phyloP scores from a whole-genome alignment of 2,113 vertebrate genomes.

The Lota lota region DNA sequence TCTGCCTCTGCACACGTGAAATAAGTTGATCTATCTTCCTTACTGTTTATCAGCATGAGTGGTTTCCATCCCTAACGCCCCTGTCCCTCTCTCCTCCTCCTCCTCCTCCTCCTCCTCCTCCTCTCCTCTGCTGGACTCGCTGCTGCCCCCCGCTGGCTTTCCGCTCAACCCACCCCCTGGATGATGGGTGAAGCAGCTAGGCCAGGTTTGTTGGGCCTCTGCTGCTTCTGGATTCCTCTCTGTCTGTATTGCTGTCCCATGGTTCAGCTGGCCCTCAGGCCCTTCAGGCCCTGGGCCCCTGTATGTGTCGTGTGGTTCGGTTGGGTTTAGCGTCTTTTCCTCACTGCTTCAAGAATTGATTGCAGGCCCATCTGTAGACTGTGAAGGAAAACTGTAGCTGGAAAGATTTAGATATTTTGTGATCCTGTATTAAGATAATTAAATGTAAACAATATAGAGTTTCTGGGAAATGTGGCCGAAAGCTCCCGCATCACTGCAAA shows the following conservation, averaged over 20 bases:
- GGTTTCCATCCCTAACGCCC: conserved; percentile 55
- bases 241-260: conserved; percentile 5
- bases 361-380: too few relatives aligned
- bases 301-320: too few relatives aligned
- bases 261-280: background rate
- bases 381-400: too few relatives aligned
- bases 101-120: conserved; percentile 58
- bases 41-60: too few relatives aligned
- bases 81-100: conserved; percentile 66
- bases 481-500: background rate
- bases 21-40: background rate
- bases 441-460: too few relatives aligned
- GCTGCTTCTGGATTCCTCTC: conserved; percentile 34
- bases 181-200: conserved; percentile 72
- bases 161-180: conserved; percentile 56
- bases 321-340: too few relatives aligned
- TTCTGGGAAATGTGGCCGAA: background rate
- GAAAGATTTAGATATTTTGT: too few relatives aligned
- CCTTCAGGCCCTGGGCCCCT: too few relatives aligned
- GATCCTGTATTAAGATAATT: too few relatives aligned
- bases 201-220: conserved; percentile 76
- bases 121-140: conserved; percentile 52
- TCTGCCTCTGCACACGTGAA: conserved; percentile 7
- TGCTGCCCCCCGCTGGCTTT: conserved; percentile 57
- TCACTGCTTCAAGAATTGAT: too few relatives aligned